phyloP scores from a whole-genome alignment of 2,888 invertebrate species.

The Ormyrus rosae region DNA sequence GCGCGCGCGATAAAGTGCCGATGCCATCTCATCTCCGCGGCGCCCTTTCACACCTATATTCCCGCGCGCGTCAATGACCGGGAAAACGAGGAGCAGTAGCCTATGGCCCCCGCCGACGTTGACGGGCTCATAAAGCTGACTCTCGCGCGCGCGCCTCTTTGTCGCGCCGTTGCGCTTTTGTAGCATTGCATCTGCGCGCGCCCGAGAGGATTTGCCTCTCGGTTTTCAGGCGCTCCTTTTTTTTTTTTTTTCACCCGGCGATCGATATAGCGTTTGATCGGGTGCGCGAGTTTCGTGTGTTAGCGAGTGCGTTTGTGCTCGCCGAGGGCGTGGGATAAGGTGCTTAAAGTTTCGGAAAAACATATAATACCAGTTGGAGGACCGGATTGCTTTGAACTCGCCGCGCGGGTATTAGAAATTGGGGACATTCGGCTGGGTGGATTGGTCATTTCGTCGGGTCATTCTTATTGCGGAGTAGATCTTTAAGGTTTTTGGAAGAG shows the following conservation, averaged over 20 bases:
- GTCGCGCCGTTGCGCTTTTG: constrained; percentile 7
- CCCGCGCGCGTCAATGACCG: background rate
- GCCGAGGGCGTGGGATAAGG: background rate
- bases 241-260: background rate
- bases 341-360: background rate
- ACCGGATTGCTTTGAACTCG: no score
- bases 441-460: no score
- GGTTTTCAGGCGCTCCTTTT: background rate
- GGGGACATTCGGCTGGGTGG: no score
- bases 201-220: constrained; percentile 1
- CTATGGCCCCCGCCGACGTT: background rate
- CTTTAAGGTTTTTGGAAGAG: no score
- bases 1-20: no score
- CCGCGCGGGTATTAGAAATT: no score
- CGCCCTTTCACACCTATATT: no score
- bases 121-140: constrained; percentile 7
- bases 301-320: background rate
- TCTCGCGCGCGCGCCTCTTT: constrained; percentile 5
- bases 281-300: background rate
- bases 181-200: background rate
- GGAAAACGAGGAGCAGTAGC: background rate
- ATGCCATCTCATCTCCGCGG: no score
- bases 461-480: no score
- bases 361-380: no score
- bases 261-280: background rate